Evolutionary conservation across 2,797 vertebrate genomes (phyloP).

Genomic region (Halcyon badia): DNA sequence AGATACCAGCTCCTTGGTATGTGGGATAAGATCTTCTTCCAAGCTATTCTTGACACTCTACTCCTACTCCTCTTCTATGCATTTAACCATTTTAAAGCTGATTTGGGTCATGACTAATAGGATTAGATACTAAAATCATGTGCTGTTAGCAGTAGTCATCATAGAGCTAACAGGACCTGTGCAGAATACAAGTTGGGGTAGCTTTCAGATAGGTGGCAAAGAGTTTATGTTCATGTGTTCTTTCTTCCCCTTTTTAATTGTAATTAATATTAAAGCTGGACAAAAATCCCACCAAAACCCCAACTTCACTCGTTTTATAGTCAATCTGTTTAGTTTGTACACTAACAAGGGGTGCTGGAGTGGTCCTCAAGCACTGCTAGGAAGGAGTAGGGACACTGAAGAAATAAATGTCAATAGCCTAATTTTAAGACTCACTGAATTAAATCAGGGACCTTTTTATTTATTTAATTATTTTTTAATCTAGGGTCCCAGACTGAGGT

Average conservation of each 20-base stretch:
- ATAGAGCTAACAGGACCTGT: background rate
- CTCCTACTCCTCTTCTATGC: constrained; percentile 68
- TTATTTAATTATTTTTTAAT: background rate
- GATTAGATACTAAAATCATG: constrained; percentile 51
- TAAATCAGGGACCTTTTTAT: background rate
- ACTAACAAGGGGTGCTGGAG: background rate
- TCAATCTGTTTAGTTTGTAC: background rate
- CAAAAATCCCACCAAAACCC: background rate
- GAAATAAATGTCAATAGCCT: background rate
- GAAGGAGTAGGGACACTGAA: background rate
- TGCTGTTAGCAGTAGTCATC: constrained; percentile 14
- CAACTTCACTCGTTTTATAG: background rate
- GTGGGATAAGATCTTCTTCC: constrained; percentile 72
- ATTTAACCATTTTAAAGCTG: constrained; percentile 72
- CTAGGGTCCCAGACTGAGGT: background rate
- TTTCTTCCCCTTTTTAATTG: background rate
- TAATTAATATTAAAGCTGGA: background rate
- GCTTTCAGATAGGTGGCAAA: background rate
- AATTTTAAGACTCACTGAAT: background rate
- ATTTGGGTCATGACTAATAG: constrained; percentile 72
- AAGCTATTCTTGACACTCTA: constrained; percentile 63
- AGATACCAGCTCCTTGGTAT: constrained; percentile 59
- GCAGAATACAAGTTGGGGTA: background rate
- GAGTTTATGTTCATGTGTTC: background rate
- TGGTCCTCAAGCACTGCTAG: background rate